Conservation (phyloP, 2,888 invertebrate genomes). For the Eucriotettix oculatus region DNA sequence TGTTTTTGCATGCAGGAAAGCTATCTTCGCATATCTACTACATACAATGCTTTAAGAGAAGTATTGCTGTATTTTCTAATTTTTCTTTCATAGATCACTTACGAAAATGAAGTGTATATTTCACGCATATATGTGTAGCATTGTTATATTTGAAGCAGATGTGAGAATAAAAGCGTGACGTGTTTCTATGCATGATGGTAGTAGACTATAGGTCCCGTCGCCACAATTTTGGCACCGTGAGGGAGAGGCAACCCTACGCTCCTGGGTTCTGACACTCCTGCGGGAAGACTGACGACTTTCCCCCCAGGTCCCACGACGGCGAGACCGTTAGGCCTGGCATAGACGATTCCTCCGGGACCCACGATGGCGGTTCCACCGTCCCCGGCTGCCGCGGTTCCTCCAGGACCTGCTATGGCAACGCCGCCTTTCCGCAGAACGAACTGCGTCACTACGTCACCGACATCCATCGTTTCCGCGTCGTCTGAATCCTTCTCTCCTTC, state of each 20-base stretch:
- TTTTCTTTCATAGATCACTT: no score
- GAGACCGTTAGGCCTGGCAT: slow-evolving; percentile 55
- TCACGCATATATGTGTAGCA: no score
- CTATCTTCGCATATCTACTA: no score
- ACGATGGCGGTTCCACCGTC: slow-evolving; percentile 66
- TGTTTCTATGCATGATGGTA: slow-evolving; percentile 26
- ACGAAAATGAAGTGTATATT: no score
- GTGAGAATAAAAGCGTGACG: no score
- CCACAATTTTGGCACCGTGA: slow-evolving; percentile 50
- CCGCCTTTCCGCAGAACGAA: slow-evolving; percentile 37
- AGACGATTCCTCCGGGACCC: slow-evolving; percentile 59
- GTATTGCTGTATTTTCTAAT: no score
- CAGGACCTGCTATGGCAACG: slow-evolving; percentile 65
- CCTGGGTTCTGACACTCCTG: not conserved
- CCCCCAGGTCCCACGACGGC: slow-evolving; percentile 62
- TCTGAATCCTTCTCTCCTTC: no score
- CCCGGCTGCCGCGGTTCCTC: slow-evolving; percentile 66
- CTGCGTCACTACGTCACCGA: not conserved
- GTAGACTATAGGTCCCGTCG: slow-evolving; percentile 57
- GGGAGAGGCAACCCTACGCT: slow-evolving; percentile 18
- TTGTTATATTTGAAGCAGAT: no score
- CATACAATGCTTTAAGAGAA: no score
- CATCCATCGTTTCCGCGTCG: not conserved
- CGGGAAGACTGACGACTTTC: slow-evolving; percentile 34
- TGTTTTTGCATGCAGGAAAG: no score